Evolutionary conservation across 2,888 invertebrate species (phyloP).

Genomic region (Heliconius ethilla): DNA sequence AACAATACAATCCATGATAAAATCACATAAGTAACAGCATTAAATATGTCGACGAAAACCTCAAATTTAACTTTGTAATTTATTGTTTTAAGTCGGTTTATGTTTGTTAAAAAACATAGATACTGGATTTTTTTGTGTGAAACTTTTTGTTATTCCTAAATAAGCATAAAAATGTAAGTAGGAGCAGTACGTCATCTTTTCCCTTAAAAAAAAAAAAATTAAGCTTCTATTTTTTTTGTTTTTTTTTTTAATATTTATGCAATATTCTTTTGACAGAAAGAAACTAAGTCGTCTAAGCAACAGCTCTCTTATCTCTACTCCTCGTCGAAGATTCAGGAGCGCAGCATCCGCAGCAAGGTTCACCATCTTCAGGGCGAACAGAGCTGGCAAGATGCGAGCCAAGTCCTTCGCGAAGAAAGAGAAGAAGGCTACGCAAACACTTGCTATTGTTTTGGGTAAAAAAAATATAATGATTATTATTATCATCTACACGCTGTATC

Average conservation of each 20-base stretch:
- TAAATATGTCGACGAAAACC: no score
- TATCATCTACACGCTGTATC: neutral
- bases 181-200: no score
- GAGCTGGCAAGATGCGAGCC: conserved; percentile 95
- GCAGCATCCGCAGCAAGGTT: conserved; percentile 87
- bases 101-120: no score
- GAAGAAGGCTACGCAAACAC: conserved; percentile 98
- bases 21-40: no score
- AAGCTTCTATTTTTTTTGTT: no score
- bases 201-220: no score
- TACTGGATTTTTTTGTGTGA: no score
- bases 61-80: no score
- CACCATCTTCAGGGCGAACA: conserved; percentile 95
- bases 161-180: no score
- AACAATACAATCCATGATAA: no score
- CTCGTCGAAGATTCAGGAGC: conserved; percentile 72
- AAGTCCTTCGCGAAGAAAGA: conserved; percentile 97
- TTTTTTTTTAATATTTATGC: neutral
- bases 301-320: conserved; percentile 69
- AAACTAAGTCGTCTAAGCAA: conserved; percentile 60
- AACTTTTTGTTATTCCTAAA: no score
- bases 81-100: no score
- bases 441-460: conserved; percentile 97
- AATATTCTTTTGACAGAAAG: conserved; percentile 57
- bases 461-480: neutral